Evolutionary conservation across 2,888 invertebrate genomes (phyloP), one percentile per base, ranked within the genome.

Genomic region (Molorchus minor): DNA sequence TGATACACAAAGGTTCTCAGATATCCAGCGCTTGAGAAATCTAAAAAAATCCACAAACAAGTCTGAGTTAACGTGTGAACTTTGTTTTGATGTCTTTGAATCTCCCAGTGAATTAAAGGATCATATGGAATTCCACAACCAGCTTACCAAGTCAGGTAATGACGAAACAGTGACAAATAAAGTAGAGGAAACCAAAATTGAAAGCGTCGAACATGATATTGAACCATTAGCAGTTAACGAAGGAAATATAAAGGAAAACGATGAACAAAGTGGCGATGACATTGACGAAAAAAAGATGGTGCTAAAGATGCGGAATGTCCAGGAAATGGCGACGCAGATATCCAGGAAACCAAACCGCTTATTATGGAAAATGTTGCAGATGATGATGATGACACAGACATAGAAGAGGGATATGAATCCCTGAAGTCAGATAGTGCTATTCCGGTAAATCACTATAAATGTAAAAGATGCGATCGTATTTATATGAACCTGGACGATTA

Each of bases 91-190:
- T 36, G 55, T 67, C 4, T 72, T 72, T 40, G 12, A 40, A 5
- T 54, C 62, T 1, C 61, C 60, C 44, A 36, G 46, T 3, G 62
- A 67, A 16, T 59, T 69, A 16, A 60, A 67, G 2, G 58, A 68
- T n/a, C 72, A 72, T 43, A 65, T 68, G 56, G 60, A 63, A 5
- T 67, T 69, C 33, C 71, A 71, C 36, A 46, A 58, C 35, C 51
- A 63, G 35, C 20, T 63, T 16, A 20, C 13, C 5, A 35, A 40
- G 3, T 19, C 12, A 1, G 20, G 30, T 10, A 30, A 30, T 16
- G 10, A 12, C 3, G 20, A 4, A n/a, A 4, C 8, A 5, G n/a
- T n/a, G n/a, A n/a, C n/a, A n/a, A n/a, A n/a, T n/a, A n/a, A n/a
- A n/a, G n/a, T n/a, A n/a, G n/a, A n/a, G n/a, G n/a, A n/a, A n/a